phyloP scores from a whole-genome alignment of 2,797 vertebrate species.

The Bovichtus diacanthus region DNA sequence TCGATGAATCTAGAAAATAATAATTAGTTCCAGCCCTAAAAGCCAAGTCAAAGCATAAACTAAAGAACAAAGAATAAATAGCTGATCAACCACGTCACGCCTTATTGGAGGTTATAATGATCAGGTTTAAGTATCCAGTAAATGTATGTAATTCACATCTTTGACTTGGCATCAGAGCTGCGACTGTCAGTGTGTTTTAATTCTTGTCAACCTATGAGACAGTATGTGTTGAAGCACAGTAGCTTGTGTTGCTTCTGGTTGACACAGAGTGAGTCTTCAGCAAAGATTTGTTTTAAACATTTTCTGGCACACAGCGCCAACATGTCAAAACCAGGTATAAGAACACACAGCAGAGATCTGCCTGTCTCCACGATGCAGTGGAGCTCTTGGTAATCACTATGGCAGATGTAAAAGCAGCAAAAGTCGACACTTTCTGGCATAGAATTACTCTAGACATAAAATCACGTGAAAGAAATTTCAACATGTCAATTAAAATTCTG shows the following conservation, averaged over 20 bases:
- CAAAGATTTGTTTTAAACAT: not conserved
- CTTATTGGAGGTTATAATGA: not conserved
- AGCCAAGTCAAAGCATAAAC: not conserved
- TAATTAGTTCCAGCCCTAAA: too few species aligned
- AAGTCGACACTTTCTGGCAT: conserved; percentile 55
- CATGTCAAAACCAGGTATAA: conserved; percentile 47
- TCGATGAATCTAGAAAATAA: too few species aligned
- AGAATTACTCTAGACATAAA: conserved; percentile 40
- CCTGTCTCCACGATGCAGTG: conserved; percentile 39
- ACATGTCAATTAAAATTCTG: conserved; percentile 38
- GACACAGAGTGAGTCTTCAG: not conserved
- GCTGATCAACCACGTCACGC: not conserved
- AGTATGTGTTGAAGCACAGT: not conserved
- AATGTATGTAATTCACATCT: not conserved
- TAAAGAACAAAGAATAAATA: not conserved
- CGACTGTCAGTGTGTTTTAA: not conserved
- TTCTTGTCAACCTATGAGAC: not conserved
- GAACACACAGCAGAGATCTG: conserved; percentile 26
- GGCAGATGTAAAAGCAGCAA: conserved; percentile 63
- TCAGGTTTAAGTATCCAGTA: not conserved
- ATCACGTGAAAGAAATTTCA: conserved; percentile 41
- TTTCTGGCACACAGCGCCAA: conserved; percentile 25
- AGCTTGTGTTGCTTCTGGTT: conserved; percentile 1
- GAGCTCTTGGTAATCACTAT: conserved; percentile 56
- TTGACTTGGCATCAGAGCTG: not conserved